phyloP scores from a whole-genome alignment of 2,113 vertebrate species.

The Promerops cafer region DNA sequence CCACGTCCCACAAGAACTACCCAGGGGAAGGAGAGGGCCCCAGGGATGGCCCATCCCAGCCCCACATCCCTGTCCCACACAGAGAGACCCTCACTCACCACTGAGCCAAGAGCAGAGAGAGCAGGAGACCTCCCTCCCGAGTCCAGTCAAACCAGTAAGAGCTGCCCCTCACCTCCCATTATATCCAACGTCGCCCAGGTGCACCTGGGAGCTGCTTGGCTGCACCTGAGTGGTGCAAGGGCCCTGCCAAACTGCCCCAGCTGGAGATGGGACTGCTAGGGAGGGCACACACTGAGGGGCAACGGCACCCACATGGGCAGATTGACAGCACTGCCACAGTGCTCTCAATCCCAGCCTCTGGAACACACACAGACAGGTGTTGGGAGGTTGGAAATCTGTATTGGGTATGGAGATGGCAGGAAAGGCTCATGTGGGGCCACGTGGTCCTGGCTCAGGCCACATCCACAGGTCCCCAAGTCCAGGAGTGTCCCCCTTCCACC shows the following conservation, averaged over 20 bases:
- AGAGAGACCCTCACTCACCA: neutral
- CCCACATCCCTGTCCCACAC: neutral
- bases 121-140: neutral
- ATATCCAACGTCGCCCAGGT: neutral
- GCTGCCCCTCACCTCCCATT: neutral
- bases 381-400: neutral
- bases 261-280: neutral
- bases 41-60: neutral
- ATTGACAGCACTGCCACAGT: fast-evolving
- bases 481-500: neutral
- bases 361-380: neutral
- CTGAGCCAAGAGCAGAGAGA: neutral
- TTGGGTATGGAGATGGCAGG: neutral
- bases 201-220: neutral
- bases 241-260: neutral
- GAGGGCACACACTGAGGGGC: fast-evolving
- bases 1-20: neutral
- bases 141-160: neutral
- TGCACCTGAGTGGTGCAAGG: neutral
- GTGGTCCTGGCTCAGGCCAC: neutral
- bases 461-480: neutral
- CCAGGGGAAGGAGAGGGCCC: neutral
- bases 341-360: fast-evolving
- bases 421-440: neutral
- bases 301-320: neutral